Conservation (phyloP, 1,140 invertebrate genomes). For the Drosophila prosaltans region DNA sequence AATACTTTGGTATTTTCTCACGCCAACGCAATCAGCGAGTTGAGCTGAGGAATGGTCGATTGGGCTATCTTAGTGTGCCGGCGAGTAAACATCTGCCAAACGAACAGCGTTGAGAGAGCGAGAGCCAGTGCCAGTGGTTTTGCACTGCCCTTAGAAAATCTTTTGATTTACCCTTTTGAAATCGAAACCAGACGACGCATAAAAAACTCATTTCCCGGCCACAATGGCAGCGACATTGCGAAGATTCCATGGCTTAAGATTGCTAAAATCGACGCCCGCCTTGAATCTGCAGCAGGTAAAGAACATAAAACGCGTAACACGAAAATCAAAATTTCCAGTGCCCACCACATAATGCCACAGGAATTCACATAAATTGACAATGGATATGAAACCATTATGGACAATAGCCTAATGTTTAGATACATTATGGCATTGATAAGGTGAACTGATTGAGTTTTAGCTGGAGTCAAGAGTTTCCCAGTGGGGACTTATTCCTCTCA, state of each 20-base stretch:
- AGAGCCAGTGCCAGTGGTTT: constrained; percentile 69
- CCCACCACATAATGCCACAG: neutral
- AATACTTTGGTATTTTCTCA: neutral
- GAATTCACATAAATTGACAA: neutral
- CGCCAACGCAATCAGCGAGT: constrained; percentile 6
- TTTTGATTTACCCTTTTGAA: constrained; percentile 58
- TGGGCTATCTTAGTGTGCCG: constrained; percentile 3
- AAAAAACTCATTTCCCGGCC: constrained; percentile 81
- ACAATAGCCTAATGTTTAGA: neutral
- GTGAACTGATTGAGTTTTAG: neutral
- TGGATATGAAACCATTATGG: neutral
- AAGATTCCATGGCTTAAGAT: constrained; percentile 90
- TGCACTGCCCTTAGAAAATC: constrained; percentile 71
- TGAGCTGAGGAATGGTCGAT: neutral
- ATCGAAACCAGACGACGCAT: constrained; percentile 73
- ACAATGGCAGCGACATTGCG: constrained; percentile 92
- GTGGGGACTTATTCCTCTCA: constrained; percentile 1
- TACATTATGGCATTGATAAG: neutral
- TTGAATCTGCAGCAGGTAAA: constrained; percentile 80
- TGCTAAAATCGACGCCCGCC: constrained; percentile 76
- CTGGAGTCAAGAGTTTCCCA: constrained; percentile 1
- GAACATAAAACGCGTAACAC: constrained; percentile 2
- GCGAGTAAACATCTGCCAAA: constrained; percentile 36
- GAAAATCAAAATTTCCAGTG: constrained; percentile 41
- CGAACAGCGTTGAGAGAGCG: constrained; percentile 53